Evolutionary conservation across 2,113 vertebrate species (phyloP).

Genomic region (Corythoichthys intestinalis): DNA sequence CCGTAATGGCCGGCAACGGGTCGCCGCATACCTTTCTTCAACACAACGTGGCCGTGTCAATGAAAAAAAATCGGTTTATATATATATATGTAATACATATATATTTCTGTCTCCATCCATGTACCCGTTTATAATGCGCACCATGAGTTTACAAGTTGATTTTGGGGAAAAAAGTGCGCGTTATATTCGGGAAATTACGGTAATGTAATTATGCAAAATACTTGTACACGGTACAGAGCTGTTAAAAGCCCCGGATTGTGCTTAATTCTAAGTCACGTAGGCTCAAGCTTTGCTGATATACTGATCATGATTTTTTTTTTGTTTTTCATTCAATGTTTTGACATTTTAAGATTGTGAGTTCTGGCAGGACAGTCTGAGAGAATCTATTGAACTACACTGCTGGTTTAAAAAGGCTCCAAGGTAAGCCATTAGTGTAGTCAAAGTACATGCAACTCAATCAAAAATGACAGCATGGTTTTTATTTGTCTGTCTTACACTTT

Average conservation of each 20-base stretch:
- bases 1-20: no score
- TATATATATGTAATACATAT: no score
- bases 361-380: slow-evolving; percentile 11
- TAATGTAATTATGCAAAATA: neutral
- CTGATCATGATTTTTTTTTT: slow-evolving; percentile 17
- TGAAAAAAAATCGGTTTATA: no score
- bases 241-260: slow-evolving; percentile 5
- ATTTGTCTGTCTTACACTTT: slow-evolving; percentile 3
- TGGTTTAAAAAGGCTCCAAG: slow-evolving; percentile 23
- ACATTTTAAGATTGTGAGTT: slow-evolving; percentile 17
- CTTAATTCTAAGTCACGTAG: neutral
- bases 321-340: slow-evolving; percentile 32
- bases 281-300: neutral
- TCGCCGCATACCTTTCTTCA: no score
- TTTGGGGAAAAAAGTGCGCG: no score
- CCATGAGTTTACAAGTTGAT: no score
- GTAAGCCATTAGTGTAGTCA: slow-evolving; percentile 8
- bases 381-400: slow-evolving; percentile 12
- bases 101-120: no score
- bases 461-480: neutral
- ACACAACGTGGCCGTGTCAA: no score
- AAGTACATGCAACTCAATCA: slow-evolving; percentile 8
- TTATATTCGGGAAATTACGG: no score
- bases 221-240: neutral
- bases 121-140: no score